Evolutionary conservation across 2,113 vertebrate species (phyloP).

Genomic region (Haliaeetus leucogaster): DNA sequence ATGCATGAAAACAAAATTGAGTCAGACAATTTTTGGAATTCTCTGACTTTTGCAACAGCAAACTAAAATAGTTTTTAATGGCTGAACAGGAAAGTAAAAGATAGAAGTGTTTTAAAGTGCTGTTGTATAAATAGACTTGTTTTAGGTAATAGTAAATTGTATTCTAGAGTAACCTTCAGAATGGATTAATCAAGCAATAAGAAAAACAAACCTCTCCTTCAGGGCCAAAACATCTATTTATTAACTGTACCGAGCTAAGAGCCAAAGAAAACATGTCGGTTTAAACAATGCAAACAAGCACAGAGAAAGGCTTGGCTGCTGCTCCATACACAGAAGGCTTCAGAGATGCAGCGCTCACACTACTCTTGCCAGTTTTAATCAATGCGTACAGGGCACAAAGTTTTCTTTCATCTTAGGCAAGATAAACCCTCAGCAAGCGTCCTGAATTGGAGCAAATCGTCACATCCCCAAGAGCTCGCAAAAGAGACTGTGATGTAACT

Average conservation of each 20-base stretch:
- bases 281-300: slow-evolving; percentile 35
- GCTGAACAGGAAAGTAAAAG: slow-evolving; percentile 8
- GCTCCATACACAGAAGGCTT: neutral
- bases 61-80: neutral
- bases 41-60: neutral
- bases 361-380: neutral
- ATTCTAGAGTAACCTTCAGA: slow-evolving; percentile 28
- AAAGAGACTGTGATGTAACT: neutral
- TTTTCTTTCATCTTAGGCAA: neutral
- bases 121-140: neutral
- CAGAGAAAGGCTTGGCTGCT: neutral
- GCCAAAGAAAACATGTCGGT: slow-evolving; percentile 36
- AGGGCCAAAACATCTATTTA: slow-evolving; percentile 55
- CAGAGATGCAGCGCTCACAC: neutral
- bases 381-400: neutral
- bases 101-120: neutral
- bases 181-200: slow-evolving; percentile 32
- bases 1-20: slow-evolving; percentile 17
- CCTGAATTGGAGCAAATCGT: neutral
- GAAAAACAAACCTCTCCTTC: slow-evolving; percentile 59
- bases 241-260: slow-evolving; percentile 24
- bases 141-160: slow-evolving; percentile 1
- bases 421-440: neutral
- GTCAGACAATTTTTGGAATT: slow-evolving; percentile 25
- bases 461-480: neutral